phyloP scores from a whole-genome alignment of 2,797 vertebrate species.

The Adrianichthys oophorus region DNA sequence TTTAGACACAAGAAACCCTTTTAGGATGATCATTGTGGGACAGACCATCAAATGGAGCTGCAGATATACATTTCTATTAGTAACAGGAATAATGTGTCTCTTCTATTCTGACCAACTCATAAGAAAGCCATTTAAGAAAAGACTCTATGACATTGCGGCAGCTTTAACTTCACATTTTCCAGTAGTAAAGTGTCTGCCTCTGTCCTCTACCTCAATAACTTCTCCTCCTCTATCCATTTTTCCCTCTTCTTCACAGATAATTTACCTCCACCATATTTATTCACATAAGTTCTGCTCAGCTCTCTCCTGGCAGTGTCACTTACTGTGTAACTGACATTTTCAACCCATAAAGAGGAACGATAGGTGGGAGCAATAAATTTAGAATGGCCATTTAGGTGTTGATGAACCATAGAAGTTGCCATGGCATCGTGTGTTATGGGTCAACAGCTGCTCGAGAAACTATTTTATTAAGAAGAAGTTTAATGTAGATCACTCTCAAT shows the following conservation, averaged over 20 bases:
- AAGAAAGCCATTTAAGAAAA: slow-evolving; percentile 20
- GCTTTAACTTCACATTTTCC: slow-evolving; percentile 22
- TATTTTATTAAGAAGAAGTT: slow-evolving; percentile 70
- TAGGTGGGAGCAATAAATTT: slow-evolving; percentile 50
- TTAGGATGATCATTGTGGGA: neutral
- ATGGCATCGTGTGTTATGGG: slow-evolving; percentile 59
- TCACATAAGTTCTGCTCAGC: slow-evolving; percentile 62
- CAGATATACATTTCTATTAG: neutral
- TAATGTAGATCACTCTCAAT: slow-evolving; percentile 46
- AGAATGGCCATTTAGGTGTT: slow-evolving; percentile 62
- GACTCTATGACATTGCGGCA: slow-evolving; percentile 8
- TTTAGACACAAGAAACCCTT: neutral
- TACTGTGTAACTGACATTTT: slow-evolving; percentile 64
- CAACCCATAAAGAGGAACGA: slow-evolving; percentile 60
- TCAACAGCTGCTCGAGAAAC: slow-evolving; percentile 62
- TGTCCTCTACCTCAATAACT: slow-evolving; percentile 13
- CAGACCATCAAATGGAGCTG: neutral
- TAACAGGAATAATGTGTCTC: slow-evolving; percentile 10
- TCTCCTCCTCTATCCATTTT: slow-evolving; percentile 29
- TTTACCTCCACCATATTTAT: slow-evolving; percentile 65
- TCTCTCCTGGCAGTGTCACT: slow-evolving; percentile 56
- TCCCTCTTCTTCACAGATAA: slow-evolving; percentile 60
- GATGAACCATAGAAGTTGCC: slow-evolving; percentile 60
- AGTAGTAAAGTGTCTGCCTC: slow-evolving; percentile 12
- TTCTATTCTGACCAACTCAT: slow-evolving; percentile 17